Percentiles rank a stretch among this genome's conserved stretches.
Conservation (phyloP, 1,140 invertebrate genomes). For the Oscheius sp. region DNA sequence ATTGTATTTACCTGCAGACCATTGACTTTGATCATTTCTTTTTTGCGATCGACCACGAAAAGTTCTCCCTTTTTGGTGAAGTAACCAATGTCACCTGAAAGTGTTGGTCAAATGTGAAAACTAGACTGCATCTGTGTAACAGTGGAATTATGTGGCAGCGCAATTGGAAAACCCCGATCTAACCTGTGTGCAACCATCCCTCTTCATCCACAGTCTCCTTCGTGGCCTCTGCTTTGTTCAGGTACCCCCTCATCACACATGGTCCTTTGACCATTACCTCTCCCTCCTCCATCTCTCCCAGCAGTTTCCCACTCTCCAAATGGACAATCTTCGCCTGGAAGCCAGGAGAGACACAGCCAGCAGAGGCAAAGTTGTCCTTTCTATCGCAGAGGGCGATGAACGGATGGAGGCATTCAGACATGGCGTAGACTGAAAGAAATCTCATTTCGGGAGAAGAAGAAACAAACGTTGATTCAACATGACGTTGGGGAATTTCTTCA, state of each 20-base stretch:
- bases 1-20: slow-evolving; percentile 72
- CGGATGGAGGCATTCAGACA: slow-evolving; percentile 64
- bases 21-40: slow-evolving; percentile 87
- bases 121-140: neutral
- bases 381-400: slow-evolving; percentile 36
- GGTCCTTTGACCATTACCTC: slow-evolving; percentile 61
- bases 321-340: slow-evolving; percentile 68
- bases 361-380: slow-evolving; percentile 66
- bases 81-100: slow-evolving; percentile 75
- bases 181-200: slow-evolving; percentile 75
- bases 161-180: too few relatives aligned
- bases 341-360: slow-evolving; percentile 69
- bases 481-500: slow-evolving; percentile 15
- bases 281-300: slow-evolving; percentile 48
- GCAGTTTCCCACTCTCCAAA: slow-evolving; percentile 46
- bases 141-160: too few relatives aligned
- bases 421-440: slow-evolving; percentile 62
- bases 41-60: slow-evolving; percentile 78
- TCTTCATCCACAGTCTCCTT: slow-evolving; percentile 68
- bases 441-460: too few relatives aligned
- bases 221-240: slow-evolving; percentile 73
- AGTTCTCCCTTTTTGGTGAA: slow-evolving; percentile 70
- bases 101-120: too few relatives aligned
- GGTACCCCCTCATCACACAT: slow-evolving; percentile 69
- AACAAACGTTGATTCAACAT: neutral